Conservation (phyloP, 2,113 vertebrate species). For the Chelonoidis abingdonii region DNA sequence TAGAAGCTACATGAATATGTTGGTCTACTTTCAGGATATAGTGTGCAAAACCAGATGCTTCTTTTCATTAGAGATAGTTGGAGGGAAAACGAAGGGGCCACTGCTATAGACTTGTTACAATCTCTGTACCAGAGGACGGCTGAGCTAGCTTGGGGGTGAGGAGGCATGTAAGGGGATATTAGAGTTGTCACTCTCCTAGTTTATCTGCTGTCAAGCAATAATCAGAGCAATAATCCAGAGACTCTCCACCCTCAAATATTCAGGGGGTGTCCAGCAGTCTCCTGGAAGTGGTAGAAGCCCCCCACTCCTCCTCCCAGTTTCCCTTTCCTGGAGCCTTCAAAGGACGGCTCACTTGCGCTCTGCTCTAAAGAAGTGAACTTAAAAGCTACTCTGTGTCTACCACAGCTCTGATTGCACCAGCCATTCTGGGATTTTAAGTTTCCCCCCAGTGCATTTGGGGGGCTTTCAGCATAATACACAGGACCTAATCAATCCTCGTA, state of each 20-base stretch:
- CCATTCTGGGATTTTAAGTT: not conserved
- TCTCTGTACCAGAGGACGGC: not conserved
- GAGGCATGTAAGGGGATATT: not conserved
- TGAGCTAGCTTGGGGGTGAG: not conserved
- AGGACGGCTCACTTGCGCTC: not conserved
- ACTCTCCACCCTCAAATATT: not conserved
- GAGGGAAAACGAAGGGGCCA: not conserved
- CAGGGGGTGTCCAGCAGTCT: not conserved
- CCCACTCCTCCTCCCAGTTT: too few species aligned
- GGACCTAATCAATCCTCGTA: not conserved
- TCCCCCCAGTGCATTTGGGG: not conserved
- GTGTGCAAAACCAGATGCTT: not conserved
- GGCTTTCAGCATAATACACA: not conserved
- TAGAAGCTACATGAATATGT: not conserved
- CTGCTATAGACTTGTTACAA: not conserved
- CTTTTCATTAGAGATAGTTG: not conserved
- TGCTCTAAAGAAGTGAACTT: not conserved
- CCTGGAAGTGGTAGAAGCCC: fast-evolving
- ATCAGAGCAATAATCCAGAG: constrained; percentile 6
- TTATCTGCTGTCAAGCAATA: not conserved
- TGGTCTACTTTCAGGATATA: not conserved
- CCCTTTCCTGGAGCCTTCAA: not conserved
- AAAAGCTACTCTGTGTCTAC: not conserved
- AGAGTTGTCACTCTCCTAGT: too few species aligned
- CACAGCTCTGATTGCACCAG: not conserved